phyloP scores from a whole-genome alignment of 1,140 invertebrate species.

The Formica exsecta region DNA sequence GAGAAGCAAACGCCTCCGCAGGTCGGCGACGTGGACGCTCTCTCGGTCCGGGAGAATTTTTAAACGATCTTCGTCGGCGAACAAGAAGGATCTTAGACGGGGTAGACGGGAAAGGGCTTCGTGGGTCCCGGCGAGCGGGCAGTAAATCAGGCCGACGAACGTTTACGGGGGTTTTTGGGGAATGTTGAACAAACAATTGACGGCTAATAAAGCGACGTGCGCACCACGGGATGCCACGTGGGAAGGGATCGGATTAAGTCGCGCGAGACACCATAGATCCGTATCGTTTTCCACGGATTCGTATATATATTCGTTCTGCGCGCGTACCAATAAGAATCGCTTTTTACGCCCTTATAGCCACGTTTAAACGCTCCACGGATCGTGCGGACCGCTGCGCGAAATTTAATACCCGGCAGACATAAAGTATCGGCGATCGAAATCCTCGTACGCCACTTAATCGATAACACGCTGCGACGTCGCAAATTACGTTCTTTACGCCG shows the following conservation, averaged over 20 bases:
- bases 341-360: slow-evolving; percentile 53
- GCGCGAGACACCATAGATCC: slow-evolving; percentile 51
- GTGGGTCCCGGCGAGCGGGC: slow-evolving; percentile 70
- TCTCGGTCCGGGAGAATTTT: slow-evolving; percentile 59
- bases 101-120: slow-evolving; percentile 55
- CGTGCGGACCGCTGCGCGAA: background rate
- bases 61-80: slow-evolving; percentile 69
- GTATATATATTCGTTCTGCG: background rate
- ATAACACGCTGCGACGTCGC: slow-evolving; percentile 33
- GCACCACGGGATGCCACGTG: slow-evolving; percentile 84
- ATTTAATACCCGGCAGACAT: slow-evolving; percentile 19
- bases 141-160: slow-evolving; percentile 85
- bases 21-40: slow-evolving; percentile 51
- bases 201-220: slow-evolving; percentile 85
- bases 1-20: slow-evolving; percentile 74
- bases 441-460: slow-evolving; percentile 36
- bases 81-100: slow-evolving; percentile 78
- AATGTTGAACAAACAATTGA: slow-evolving; percentile 87
- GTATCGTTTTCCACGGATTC: slow-evolving; percentile 57
- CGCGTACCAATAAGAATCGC: slow-evolving; percentile 60
- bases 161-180: slow-evolving; percentile 86
- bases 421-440: slow-evolving; percentile 51
- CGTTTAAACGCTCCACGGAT: slow-evolving; percentile 9
- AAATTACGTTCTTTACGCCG: slow-evolving; percentile 44
- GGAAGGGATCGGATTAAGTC: slow-evolving; percentile 83